Base-by-base conservation (phyloP, 1,140 invertebrate species). In the Diabrotica undecimpunctata region DNA sequence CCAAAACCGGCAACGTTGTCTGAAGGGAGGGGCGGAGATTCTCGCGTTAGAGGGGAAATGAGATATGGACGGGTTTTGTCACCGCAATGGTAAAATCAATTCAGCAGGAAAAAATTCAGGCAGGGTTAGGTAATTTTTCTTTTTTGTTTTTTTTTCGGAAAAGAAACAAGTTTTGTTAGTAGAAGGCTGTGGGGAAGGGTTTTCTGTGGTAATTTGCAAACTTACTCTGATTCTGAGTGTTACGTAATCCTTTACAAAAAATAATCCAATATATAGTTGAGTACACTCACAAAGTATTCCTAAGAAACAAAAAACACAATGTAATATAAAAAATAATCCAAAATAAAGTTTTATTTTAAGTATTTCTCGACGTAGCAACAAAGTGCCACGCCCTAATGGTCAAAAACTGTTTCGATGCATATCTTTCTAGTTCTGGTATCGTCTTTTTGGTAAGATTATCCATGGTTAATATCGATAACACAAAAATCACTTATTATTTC, bases 1-100 rank as follows among this genome's bases (percentile, higher is more conserved):
- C 66, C 72, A 61, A 68, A 80, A 61, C 61, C 70, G 80, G 77
- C 80, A 81, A 81, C 81, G 66, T 63, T 67, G 80, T 69, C 53
- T 61, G 39, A 63, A 55, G 58, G 58, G 67, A 69, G 64, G 72
- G 61, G 70, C 67, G 64, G 71, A 12, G 61, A 46, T 46, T 46
- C 8, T 46, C 12, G 14, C 37, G 41, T 51, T 25, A 25, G 58
- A 72, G 72, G 71, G 71, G 71, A 67, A 69, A 62, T 60, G 70
- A 69, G 71, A 65, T 61, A 68, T 68, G 68, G 72, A 65, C 62
- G 62, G 59, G 55, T 50, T 66, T 67, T 70, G 68, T 70, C 66
- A 66, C 67, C 63, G 67, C 68, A 66, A 62, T 65, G 67, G 66
- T 60, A 67, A 67, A 71, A 71, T 71, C 67, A 63, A 66, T 71